Percentiles rank a stretch among this genome's conserved stretches.
Evolutionary conservation across 2,113 vertebrate species (phyloP).

Genomic region (Enhydra lutris): DNA sequence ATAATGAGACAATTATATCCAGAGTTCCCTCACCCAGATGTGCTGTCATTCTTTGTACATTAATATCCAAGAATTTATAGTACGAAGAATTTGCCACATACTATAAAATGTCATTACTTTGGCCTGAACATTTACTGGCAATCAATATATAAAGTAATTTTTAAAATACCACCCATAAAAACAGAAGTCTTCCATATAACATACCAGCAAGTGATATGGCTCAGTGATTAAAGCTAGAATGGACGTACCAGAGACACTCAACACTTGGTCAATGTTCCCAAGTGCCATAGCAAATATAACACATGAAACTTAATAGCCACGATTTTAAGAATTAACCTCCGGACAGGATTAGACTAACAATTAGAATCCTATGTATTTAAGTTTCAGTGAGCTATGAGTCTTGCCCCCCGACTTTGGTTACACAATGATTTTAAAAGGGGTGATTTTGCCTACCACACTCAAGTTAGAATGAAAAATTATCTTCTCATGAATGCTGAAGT

Average conservation of each 20-base stretch:
- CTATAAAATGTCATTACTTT: neutral
- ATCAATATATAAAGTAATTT: neutral
- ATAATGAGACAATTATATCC: neutral
- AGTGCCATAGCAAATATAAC: constrained; percentile 55
- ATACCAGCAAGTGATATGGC: neutral
- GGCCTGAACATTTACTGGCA: neutral
- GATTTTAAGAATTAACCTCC: constrained; percentile 49
- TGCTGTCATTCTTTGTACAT: neutral
- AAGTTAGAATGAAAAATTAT: neutral
- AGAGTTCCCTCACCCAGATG: neutral
- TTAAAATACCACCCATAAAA: constrained; percentile 32
- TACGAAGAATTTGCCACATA: neutral
- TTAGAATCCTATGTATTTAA: neutral
- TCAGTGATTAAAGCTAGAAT: constrained; percentile 11
- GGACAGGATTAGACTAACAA: neutral
- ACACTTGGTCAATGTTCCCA: neutral
- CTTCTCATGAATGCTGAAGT: neutral
- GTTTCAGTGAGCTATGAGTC: neutral
- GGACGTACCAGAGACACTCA: neutral
- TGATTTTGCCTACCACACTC: neutral
- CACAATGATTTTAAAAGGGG: neutral
- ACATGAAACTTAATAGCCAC: constrained; percentile 38
- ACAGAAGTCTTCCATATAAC: neutral
- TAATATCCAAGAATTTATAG: neutral
- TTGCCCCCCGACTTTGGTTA: neutral